Evolutionary conservation across 2,888 invertebrate genomes (phyloP).

Genomic region (Eupithecia vulgata): DNA sequence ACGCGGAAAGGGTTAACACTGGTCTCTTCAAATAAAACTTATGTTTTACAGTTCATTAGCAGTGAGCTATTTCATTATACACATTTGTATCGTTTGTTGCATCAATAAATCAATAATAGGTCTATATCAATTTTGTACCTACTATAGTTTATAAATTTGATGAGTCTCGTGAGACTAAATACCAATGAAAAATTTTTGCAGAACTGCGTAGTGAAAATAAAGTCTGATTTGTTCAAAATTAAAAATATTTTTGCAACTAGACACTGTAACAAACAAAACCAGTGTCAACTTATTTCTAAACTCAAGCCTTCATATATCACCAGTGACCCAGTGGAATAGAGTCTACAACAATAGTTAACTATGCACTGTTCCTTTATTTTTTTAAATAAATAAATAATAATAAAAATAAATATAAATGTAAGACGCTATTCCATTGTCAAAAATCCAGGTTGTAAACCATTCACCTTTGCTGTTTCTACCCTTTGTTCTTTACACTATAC

Average conservation of each 20-base stretch:
- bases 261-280: slow-evolving; percentile 4
- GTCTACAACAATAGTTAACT: slow-evolving; percentile 17
- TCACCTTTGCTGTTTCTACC: slow-evolving; percentile 61
- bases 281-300: slow-evolving; percentile 36
- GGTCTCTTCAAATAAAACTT: background rate
- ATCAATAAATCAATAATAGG: background rate
- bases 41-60: background rate
- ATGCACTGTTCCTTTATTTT: background rate
- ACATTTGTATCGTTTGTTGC: background rate
- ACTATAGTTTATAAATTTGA: background rate
- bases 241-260: background rate
- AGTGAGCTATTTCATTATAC: background rate
- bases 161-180: background rate
- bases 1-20: slow-evolving; percentile 45
- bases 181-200: background rate
- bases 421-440: slow-evolving; percentile 31
- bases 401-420: too few relatives aligned
- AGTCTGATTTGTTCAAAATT: too few relatives aligned
- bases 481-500: slow-evolving; percentile 48
- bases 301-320: slow-evolving; percentile 42
- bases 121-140: background rate
- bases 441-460: slow-evolving; percentile 63
- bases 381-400: background rate
- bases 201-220: background rate
- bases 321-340: slow-evolving; percentile 41